phyloP scores from a whole-genome alignment of 2,888 invertebrate species.

The Tribolium freemani region DNA sequence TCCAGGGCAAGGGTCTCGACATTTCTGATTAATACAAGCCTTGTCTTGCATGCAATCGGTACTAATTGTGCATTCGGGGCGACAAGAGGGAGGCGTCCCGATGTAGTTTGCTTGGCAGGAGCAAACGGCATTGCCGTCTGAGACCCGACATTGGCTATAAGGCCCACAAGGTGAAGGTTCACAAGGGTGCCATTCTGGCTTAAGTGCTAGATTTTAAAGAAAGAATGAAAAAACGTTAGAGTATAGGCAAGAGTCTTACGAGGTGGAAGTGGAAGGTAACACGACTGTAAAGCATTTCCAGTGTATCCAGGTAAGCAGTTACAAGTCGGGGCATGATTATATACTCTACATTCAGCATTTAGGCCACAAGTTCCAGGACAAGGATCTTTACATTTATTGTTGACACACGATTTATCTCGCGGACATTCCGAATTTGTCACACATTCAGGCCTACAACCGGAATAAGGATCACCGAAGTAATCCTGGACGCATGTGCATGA shows the following conservation, averaged over 20 bases:
- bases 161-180: conserved; percentile 84
- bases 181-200: conserved; percentile 71
- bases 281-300: conserved; percentile 84
- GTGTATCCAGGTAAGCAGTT: conserved; percentile 80
- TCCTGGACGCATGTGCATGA: conserved; percentile 86
- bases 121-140: conserved; percentile 83
- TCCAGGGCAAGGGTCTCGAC: conserved; percentile 85
- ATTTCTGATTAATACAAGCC: conserved; percentile 85
- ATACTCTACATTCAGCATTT: conserved; percentile 86
- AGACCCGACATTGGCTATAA: conserved; percentile 82
- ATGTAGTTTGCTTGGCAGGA: conserved; percentile 84
- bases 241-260: conserved; percentile 60
- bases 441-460: conserved; percentile 90
- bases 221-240: conserved; percentile 11
- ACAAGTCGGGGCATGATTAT: conserved; percentile 87
- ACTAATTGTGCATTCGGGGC: conserved; percentile 87
- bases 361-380: conserved; percentile 87
- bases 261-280: conserved; percentile 69
- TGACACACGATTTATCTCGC: conserved; percentile 81
- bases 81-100: conserved; percentile 82
- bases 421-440: conserved; percentile 89
- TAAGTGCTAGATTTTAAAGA: conserved; percentile 28
- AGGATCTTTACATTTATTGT: conserved; percentile 88
- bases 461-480: conserved; percentile 89
- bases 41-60: conserved; percentile 86